Evolutionary conservation across 2,113 vertebrate genomes (phyloP).

Genomic region (Ochotona princeps): DNA sequence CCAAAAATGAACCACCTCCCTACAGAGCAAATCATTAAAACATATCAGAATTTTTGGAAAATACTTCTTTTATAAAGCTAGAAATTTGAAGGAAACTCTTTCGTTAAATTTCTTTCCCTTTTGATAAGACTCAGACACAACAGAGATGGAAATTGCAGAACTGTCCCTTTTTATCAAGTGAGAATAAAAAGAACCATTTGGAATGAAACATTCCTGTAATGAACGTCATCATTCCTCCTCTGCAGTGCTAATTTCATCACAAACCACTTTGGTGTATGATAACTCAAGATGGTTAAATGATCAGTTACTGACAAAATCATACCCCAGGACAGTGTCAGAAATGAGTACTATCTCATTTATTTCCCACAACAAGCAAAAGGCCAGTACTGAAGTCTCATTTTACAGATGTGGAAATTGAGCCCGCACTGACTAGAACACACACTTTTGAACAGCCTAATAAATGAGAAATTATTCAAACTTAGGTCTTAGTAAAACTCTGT

Average conservation of each 20-base stretch:
- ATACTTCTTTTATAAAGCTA: constrained; percentile 58
- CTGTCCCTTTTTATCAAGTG: neutral
- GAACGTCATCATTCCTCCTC: neutral
- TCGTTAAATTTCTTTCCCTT: constrained; percentile 33
- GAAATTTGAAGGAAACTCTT: constrained; percentile 36
- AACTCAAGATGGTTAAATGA: neutral
- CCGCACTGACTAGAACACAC: neutral
- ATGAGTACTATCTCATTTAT: neutral
- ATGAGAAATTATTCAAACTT: neutral
- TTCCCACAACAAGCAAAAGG: neutral
- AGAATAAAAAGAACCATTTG: constrained; percentile 16
- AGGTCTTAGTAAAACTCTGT: neutral
- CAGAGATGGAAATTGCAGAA: neutral
- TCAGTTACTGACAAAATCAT: neutral
- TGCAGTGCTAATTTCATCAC: constrained; percentile 6
- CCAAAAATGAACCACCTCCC: constrained; percentile 83
- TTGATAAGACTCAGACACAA: neutral
- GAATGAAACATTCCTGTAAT: neutral
- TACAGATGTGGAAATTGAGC: constrained; percentile 18
- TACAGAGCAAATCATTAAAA: constrained; percentile 84
- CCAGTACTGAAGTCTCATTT: neutral
- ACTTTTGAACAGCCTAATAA: neutral
- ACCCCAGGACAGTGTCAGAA: neutral
- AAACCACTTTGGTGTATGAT: neutral
- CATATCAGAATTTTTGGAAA: constrained; percentile 78